Evolutionary conservation across 2,888 invertebrate genomes (phyloP), one percentile per base, ranked within the genome.

Genomic region (Spodoptera littoralis): DNA sequence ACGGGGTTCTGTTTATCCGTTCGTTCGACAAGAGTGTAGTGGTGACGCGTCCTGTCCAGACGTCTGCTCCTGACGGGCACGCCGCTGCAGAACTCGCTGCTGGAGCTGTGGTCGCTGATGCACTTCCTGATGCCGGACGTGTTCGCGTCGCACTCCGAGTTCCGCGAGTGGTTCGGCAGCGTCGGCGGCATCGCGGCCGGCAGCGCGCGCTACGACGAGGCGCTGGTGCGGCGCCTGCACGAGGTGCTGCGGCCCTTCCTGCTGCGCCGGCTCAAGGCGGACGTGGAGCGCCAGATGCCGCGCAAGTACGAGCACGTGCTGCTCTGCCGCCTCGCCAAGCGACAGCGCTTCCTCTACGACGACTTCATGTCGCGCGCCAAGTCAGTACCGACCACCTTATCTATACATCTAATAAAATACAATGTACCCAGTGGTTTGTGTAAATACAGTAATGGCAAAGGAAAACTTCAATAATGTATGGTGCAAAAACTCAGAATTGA

Each of bases 131-230:
- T 99, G 99, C 99, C 99, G 48, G 97, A 98, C 90, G 98, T 99
- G 78, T 99, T 99, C 95, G 98, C 98, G 79, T 98, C 98, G 54
- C 98, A 99, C 94, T 96, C 98, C 58, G 99, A 99, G 92, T 99
- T 98, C 90, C 98, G 99, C 90, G 99, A 99, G 93, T 99, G 99
- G 99, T 99, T 99, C 95, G 98, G 98, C 64, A 99, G 99, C 48
- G 97, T 99, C 73, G 98, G 98, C 63, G 90, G 86, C 83, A 87
- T 88, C 80, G 92, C 90, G 54, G 92, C 83, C 65, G 85, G 85
- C 80, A 80, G 84, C 71, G 78, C 80, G 79, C 82, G 88, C 45
- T 80, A 83, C 83, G 84, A 87, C 84, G 92, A 90, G 75, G 89
- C 87, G 82, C 89, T 88, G 36, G 86, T 90, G 84, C 88, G 90